Conservation (phyloP, 30 jellyfish, hydroid and myxozoan genomes). For the Aurelia sp. region DNA sequence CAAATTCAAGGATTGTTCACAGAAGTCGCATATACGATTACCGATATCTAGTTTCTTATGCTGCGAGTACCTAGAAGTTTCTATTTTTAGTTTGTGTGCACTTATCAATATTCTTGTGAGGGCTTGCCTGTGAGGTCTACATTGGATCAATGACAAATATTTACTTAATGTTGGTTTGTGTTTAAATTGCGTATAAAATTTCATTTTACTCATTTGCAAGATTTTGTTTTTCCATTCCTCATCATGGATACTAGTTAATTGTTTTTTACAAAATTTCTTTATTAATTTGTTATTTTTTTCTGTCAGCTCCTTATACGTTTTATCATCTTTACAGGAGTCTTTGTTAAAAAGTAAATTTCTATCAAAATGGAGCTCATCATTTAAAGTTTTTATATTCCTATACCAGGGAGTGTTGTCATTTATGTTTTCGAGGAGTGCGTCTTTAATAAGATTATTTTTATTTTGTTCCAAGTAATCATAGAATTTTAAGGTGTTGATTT, state of each 20-base stretch:
- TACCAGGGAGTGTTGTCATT: not conserved
- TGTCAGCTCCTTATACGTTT: not conserved
- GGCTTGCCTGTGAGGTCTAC: not conserved
- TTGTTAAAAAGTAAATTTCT: not conserved
- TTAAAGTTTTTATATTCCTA: not conserved
- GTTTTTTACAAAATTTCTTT: not conserved
- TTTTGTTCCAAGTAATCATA: not conserved
- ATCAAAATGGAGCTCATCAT: not conserved
- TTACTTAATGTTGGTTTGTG: constrained; percentile 5
- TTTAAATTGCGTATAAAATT: not conserved
- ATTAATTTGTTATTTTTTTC: not conserved
- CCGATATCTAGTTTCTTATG: too few species aligned
- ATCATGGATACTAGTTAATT: not conserved
- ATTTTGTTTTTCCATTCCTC: constrained; percentile 4
- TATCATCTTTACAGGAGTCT: not conserved
- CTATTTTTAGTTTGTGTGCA: constrained; percentile 4
- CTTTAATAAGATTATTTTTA: not conserved
- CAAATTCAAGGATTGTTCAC: too few species aligned
- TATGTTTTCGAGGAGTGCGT: not conserved
- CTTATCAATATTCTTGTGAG: not conserved
- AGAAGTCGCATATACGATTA: too few species aligned
- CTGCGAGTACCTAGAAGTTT: not conserved
- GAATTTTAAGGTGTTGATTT: too few species aligned
- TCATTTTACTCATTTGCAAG: constrained; percentile 7
- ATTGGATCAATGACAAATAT: not conserved